Base-by-base conservation (phyloP, 2,888 invertebrate genomes). In the Lycaena phlaeas region DNA sequence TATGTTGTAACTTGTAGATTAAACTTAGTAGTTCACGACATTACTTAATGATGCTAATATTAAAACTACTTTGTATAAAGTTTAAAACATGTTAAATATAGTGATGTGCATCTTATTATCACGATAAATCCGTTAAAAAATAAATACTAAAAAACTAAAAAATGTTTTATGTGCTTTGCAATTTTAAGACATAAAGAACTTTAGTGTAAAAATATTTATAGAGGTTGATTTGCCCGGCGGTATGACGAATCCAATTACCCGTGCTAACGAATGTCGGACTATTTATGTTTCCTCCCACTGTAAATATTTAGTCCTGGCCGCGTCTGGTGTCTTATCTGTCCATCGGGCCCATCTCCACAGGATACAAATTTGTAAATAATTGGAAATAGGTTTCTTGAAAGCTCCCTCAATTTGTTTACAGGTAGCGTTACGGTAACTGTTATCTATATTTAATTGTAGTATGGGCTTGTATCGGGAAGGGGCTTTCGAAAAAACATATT, bases 281-380 rank as follows among this genome's bases (percentile, higher is more conserved):
- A 78, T 82, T 81, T 82, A 79, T 73, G 74, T 79, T 77, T 75
- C 73, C 78, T 64, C 59, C 56, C 68, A 74, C 62, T 74, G 81
- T 81, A 81, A 81, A 81, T 77, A 81, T 82, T 81, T 78, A 73
- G 74, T 64, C 61, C 62, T 57, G 61, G 61, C 64, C 62, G 73
- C 68, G 75, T 79, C 79, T 79, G 81, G 76, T 61, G 64, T 58
- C 67, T 76, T 76, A 79, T 79, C 77, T 68, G 64, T 64, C n/a
- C 60, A 73, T 72, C 75, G 63, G 50, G 55, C 53, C 61, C 53
- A 63, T 7, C 11, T 64, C 49, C 56, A 67, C 72, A 72, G 66
- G 68, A 70, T 66, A 64, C 70, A 65, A 61, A 53, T 58, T 59
- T 65, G 65, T 73, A 69, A 71, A 75, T 70, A 75, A 61, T 28